phyloP scores from a whole-genome alignment of 2,888 invertebrate species.

The Tanytarsus gracilentus region DNA sequence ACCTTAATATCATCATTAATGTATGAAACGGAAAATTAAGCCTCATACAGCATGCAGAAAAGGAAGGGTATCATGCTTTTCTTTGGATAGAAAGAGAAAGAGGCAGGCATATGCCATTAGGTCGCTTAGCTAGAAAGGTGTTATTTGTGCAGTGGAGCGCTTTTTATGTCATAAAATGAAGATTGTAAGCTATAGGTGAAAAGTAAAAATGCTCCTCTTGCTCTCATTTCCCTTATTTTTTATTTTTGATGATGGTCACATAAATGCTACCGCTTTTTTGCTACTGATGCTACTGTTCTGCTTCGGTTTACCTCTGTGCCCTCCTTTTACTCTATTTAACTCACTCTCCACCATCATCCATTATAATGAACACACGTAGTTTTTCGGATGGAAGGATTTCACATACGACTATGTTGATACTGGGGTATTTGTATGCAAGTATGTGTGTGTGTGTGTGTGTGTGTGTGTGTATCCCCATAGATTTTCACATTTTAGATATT shows the following conservation, averaged over 20 bases:
- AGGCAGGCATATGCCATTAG: background rate
- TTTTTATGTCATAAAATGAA: background rate
- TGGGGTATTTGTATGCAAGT: background rate
- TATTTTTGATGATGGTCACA: conserved; percentile 13
- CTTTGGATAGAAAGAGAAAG: background rate
- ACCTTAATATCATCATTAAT: conserved; percentile 23
- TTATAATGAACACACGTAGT: conserved; percentile 14
- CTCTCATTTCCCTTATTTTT: background rate
- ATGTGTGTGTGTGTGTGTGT: background rate
- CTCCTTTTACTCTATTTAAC: background rate
- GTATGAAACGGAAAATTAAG: conserved; percentile 24
- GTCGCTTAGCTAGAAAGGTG: background rate
- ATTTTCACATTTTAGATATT: background rate
- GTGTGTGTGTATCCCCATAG: background rate
- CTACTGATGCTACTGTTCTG: too few species aligned
- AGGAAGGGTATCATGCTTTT: background rate
- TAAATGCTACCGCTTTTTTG: conserved; percentile 7
- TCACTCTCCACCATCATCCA: background rate
- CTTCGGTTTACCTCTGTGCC: background rate
- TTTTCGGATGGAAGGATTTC: background rate
- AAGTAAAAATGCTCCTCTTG: background rate
- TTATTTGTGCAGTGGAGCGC: background rate
- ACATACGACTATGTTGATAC: background rate
- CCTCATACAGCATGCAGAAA: background rate
- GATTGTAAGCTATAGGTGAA: background rate